These are phyloP conservation scores for Anoplius nigerrimus DNA, from an alignment of 2,888 invertebrate species.

Conservation along the genomic window DNA sequence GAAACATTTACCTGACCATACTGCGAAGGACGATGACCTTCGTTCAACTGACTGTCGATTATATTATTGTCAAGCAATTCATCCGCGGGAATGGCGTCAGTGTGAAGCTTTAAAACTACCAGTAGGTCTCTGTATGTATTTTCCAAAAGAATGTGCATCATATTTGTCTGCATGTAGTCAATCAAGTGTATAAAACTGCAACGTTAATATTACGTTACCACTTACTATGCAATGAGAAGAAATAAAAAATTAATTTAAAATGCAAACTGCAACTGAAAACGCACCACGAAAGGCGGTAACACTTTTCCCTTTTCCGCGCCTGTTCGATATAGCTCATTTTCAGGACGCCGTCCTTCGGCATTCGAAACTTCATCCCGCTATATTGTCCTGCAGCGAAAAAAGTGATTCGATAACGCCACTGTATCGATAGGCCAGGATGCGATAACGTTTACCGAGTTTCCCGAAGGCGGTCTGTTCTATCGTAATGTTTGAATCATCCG, in stretches of 20 bases:
- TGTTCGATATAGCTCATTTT: slow-evolving; percentile 93
- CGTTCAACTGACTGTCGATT: slow-evolving; percentile 77
- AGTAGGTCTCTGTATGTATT: slow-evolving; percentile 80
- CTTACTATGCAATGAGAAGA: background rate
- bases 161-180: slow-evolving; percentile 84
- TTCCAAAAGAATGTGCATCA: slow-evolving; percentile 81
- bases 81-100: slow-evolving; percentile 76
- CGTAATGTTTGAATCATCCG: slow-evolving; percentile 81
- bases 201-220: background rate
- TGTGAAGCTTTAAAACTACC: slow-evolving; percentile 77
- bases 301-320: slow-evolving; percentile 88
- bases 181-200: slow-evolving; percentile 82
- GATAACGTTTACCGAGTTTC: slow-evolving; percentile 55
- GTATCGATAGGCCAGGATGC: too few species aligned
- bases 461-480: slow-evolving; percentile 67
- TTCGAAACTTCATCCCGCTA: slow-evolving; percentile 54
- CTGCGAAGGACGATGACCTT: slow-evolving; percentile 70
- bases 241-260: background rate
- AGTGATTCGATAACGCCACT: background rate
- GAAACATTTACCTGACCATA: slow-evolving; percentile 76
- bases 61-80: slow-evolving; percentile 72
- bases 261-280: background rate
- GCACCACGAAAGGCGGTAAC: slow-evolving; percentile 84
- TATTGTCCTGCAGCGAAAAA: slow-evolving; percentile 43
- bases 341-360: slow-evolving; percentile 62